Percentiles rank a stretch among this genome's conserved stretches.
Evolutionary conservation across 2,113 vertebrate genomes (phyloP).

Genomic region (Miniopterus natalensis): DNA sequence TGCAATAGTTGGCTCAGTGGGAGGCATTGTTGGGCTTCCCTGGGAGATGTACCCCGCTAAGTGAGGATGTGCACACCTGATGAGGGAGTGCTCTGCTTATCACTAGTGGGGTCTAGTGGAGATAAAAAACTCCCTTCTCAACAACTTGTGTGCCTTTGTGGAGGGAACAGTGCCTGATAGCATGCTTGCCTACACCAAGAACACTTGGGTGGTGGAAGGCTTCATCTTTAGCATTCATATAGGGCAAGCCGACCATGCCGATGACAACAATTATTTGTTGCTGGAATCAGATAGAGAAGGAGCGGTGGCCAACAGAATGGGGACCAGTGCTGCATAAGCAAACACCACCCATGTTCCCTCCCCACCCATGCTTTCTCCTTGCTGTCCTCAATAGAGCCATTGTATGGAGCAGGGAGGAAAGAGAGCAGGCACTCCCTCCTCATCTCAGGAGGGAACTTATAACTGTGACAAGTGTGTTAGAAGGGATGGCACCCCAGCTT

Average conservation of each 20-base stretch:
- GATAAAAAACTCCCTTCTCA: not conserved
- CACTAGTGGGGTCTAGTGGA: not conserved
- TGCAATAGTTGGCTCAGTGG: not conserved
- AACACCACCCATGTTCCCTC: not conserved
- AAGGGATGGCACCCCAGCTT: not conserved
- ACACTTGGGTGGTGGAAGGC: not conserved
- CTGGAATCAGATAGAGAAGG: not conserved
- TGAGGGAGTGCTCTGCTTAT: not conserved
- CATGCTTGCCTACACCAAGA: not conserved
- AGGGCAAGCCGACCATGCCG: not conserved
- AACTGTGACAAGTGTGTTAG: not conserved
- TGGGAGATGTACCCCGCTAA: not conserved
- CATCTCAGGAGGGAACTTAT: not conserved
- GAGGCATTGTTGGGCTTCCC: not conserved
- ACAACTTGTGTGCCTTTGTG: not conserved
- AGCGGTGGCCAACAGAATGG: not conserved
- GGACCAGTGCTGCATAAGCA: not conserved
- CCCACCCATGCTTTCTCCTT: not conserved
- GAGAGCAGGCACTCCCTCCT: not conserved
- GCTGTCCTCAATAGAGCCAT: not conserved
- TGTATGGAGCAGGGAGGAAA: not conserved
- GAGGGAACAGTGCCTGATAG: not conserved
- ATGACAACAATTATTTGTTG: not conserved
- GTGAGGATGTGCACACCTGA: not conserved
- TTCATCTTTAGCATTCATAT: not conserved